Evolutionary conservation across 2,113 vertebrate species (phyloP).

Genomic region (Origma solitaria): DNA sequence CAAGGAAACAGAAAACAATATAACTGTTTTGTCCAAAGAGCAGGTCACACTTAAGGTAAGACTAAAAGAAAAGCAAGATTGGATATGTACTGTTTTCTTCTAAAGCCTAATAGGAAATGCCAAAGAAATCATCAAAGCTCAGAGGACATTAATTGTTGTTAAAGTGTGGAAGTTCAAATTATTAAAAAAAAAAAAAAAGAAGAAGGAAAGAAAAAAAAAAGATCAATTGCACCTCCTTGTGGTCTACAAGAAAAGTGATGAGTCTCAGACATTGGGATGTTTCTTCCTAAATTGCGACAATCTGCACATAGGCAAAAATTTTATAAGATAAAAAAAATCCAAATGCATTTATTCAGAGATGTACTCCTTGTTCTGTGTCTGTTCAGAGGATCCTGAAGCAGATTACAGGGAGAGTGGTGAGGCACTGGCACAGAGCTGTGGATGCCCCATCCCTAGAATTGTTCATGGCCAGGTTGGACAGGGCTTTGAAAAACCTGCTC

Average conservation of each 20-base stretch:
- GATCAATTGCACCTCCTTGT: constrained; percentile 55
- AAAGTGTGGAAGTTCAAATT: background rate
- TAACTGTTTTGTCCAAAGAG: background rate
- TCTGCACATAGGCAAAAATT: background rate
- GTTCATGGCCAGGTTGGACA: too few relatives aligned
- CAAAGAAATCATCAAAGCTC: background rate
- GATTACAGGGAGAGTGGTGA: background rate
- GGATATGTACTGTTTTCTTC: rapidly evolving
- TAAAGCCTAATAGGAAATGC: background rate
- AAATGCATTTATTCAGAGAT: background rate
- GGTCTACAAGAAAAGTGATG: background rate
- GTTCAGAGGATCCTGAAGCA: background rate
- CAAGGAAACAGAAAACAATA: background rate
- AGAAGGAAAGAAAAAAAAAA: background rate
- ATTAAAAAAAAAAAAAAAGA: rapidly evolving
- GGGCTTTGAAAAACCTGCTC: too few relatives aligned
- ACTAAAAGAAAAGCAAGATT: background rate
- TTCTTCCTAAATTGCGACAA: background rate
- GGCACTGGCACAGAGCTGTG: background rate
- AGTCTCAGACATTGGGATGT: rapidly evolving
- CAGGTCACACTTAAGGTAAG: background rate
- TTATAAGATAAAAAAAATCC: background rate
- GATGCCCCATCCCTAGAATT: too few relatives aligned
- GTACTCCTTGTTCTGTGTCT: background rate
- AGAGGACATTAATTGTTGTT: background rate